These are phyloP conservation scores for Loxodonta africana DNA, from an alignment of 2,113 vertebrate genomes.

Conservation along the genomic window DNA sequence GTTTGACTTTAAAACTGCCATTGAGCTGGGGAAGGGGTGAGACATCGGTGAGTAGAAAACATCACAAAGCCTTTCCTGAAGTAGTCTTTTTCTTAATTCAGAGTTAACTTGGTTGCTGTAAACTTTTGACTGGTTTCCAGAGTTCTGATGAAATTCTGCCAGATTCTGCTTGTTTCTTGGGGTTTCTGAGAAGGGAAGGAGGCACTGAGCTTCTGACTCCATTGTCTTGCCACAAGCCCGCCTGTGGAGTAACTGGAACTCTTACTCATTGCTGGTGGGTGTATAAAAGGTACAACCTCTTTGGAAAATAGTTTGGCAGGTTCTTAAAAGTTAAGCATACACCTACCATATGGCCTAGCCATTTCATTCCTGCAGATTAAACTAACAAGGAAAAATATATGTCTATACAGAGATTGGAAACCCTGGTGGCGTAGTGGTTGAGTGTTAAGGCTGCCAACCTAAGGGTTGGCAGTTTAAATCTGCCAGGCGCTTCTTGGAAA, in stretches of 20 bases:
- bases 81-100: neutral
- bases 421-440: too few relatives aligned
- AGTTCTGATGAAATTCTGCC: neutral
- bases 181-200: neutral
- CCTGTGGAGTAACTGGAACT: neutral
- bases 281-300: neutral
- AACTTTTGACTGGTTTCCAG: neutral
- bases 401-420: neutral
- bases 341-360: neutral
- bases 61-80: neutral
- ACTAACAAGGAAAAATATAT: neutral
- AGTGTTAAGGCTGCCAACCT: too few relatives aligned
- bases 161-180: neutral
- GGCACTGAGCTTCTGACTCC: neutral
- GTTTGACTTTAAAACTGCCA: neutral
- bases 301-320: neutral
- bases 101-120: neutral
- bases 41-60: neutral
- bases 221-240: neutral
- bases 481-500: too few relatives aligned
- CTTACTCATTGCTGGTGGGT: neutral
- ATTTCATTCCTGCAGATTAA: neutral
- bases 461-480: too few relatives aligned
- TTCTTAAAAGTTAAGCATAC: conserved; percentile 11
- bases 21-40: neutral